phyloP scores from a whole-genome alignment of 2,888 invertebrate genomes.

The Aleiodes alternator region DNA sequence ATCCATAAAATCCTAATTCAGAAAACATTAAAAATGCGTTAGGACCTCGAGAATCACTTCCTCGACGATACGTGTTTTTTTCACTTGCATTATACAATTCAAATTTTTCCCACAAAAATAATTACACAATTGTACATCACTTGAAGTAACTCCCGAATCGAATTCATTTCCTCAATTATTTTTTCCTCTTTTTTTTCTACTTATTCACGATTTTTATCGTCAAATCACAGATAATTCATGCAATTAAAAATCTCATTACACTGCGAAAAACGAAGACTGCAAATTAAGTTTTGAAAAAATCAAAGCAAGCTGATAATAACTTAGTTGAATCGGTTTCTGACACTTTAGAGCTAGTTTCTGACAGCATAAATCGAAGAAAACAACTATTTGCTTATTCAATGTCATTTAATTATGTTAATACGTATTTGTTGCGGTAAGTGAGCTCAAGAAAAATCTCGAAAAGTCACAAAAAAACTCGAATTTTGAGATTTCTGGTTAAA shows the following conservation, averaged over 20 bases:
- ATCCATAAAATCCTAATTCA: not conserved
- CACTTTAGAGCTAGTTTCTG: no score
- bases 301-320: not conserved
- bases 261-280: not conserved
- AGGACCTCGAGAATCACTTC: not conserved
- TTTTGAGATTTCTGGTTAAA: no score
- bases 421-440: no score
- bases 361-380: no score
- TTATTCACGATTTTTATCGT: conserved; percentile 3
- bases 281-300: not conserved
- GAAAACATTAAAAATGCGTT: not conserved
- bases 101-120: not conserved
- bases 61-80: not conserved
- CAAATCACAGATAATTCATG: not conserved
- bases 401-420: no score
- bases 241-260: conserved; percentile 21
- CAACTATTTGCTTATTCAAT: no score
- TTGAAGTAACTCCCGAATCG: conserved; percentile 16
- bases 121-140: not conserved
- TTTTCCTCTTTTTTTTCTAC: conserved; percentile 6
- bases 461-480: no score
- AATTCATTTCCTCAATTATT: not conserved
- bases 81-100: not conserved
- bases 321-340: no score
- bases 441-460: no score